Base-by-base conservation (phyloP, 1,140 invertebrate species). In the Ptiloglossa arizonensis region DNA sequence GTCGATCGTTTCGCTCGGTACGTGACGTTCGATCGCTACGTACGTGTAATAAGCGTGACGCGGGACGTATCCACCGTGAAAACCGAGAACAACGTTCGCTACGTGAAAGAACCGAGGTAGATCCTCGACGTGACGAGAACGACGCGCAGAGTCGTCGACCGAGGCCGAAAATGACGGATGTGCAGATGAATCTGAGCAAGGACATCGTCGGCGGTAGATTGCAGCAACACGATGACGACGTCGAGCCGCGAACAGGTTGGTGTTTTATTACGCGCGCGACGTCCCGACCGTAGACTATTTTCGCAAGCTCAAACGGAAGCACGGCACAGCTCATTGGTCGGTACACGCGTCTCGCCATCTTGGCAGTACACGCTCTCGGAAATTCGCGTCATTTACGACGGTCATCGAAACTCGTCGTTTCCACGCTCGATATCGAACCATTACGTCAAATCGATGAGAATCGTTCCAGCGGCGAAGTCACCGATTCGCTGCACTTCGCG, bases 161-260 rank as follows among this genome's bases (percentile, higher is more conserved):
- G 48, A 66, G 46, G 29, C 41, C 72, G 74, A 76, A 66, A 50
- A 94, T 94, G 93, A 93, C 93, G 68, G 93, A 94, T 62, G 92
- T 94, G 48, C 93, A 93, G 67, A 89, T 92, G 70, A 91, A 90
- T 60, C 85, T 81, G 67, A 81, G 69, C 81, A 89, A 88, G 70
- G 82, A 81, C 62, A 73, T 80, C 35, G 70, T 69, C 85, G 89
- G 79, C 80, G 60, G 86, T 82, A 88, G 92, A 89, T 81, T 93
- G 89, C 89, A 91, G 88, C 81, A 92, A 89, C 70, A 89, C 89
- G 77, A 72, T 88, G 70, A 69, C 59, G 80, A 81, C 78, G 80
- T 70, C 75, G 85, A 75, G 64, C 85, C 77, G 52, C 87, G 86
- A 87, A 89, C 89, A 92, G 91, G 90, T 92, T 80, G 86, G 83